A percentile compares a stretch with the other conserved stretches of the same genome.
Evolutionary conservation across 2,888 invertebrate genomes (phyloP).

Genomic region (Acronicta aceris): DNA sequence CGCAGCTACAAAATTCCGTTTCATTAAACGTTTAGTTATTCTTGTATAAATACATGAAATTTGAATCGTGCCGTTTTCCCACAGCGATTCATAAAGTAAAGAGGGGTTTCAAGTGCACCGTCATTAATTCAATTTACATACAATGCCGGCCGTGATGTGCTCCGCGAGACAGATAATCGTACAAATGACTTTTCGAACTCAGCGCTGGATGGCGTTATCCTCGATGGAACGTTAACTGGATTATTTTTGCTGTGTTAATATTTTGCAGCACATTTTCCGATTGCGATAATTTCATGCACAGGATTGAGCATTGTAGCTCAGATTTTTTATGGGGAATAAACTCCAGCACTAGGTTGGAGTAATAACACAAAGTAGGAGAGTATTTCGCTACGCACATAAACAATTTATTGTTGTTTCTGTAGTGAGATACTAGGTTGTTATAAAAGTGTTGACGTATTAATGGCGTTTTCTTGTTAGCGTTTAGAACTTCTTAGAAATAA

Average conservation of each 20-base stretch:
- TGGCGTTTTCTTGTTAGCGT: constrained; percentile 25
- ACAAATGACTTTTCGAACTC: constrained; percentile 85
- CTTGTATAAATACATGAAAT: constrained; percentile 38
- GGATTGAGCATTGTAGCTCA: constrained; percentile 38
- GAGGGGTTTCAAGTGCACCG: constrained; percentile 71
- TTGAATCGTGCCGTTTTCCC: constrained; percentile 42
- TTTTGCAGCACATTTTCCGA: constrained; percentile 50
- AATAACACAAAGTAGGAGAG: constrained; percentile 11
- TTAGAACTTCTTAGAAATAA: constrained; percentile 10
- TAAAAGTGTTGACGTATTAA: constrained; percentile 45
- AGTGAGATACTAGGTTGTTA: constrained; percentile 30
- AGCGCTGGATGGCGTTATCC: constrained; percentile 69
- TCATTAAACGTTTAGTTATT: constrained; percentile 17
- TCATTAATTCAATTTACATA: constrained; percentile 84
- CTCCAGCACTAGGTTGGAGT: constrained; percentile 5
- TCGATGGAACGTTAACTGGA: constrained; percentile 46
- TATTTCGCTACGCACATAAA: constrained; percentile 28
- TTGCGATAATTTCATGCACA: constrained; percentile 44
- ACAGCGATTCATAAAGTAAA: constrained; percentile 63
- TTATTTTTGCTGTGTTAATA: constrained; percentile 51
- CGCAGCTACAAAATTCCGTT: constrained; percentile 20
- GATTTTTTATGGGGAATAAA: constrained; percentile 35
- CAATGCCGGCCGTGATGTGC: constrained; percentile 77
- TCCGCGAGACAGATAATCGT: constrained; percentile 84
- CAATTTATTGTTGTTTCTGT: constrained; percentile 50